phyloP scores from a whole-genome alignment of 1,140 invertebrate genomes.

The Drosophila sproati region DNA sequence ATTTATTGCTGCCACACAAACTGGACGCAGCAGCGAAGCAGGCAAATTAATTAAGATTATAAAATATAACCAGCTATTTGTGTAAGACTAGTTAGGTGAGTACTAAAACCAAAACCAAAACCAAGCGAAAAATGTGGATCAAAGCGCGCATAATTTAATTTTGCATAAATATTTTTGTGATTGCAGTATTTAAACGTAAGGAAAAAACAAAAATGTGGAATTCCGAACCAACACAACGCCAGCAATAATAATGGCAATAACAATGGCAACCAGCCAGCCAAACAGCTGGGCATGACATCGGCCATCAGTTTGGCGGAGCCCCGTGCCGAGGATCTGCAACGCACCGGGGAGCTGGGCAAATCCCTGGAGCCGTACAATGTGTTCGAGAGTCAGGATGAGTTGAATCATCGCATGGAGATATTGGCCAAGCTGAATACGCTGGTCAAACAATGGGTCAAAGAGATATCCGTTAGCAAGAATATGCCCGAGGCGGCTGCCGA shows the following conservation, averaged over 20 bases:
- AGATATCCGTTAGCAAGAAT: slow-evolving; percentile 94
- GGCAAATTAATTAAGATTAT: slow-evolving; percentile 61
- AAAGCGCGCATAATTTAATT: background rate
- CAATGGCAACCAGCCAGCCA: slow-evolving; percentile 61
- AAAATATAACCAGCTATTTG: slow-evolving; percentile 32
- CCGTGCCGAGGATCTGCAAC: slow-evolving; percentile 92
- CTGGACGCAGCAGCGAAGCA: slow-evolving; percentile 27
- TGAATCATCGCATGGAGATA: slow-evolving; percentile 94
- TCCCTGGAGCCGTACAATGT: slow-evolving; percentile 94
- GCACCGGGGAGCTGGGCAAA: slow-evolving; percentile 93
- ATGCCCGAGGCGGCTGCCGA: slow-evolving; percentile 94
- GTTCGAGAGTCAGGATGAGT: slow-evolving; percentile 95
- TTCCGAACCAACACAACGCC: slow-evolving; percentile 74
- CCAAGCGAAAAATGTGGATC: background rate
- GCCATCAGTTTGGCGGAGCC: slow-evolving; percentile 95
- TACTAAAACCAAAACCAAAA: background rate
- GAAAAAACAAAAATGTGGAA: slow-evolving; percentile 77
- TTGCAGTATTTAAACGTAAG: slow-evolving; percentile 56
- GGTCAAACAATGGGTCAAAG: slow-evolving; percentile 96
- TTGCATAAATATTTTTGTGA: background rate
- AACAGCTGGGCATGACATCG: slow-evolving; percentile 95
- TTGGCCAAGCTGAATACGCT: slow-evolving; percentile 94
- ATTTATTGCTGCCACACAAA: slow-evolving; percentile 47
- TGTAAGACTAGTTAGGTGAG: slow-evolving; percentile 72
- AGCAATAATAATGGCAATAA: slow-evolving; percentile 68